These are phyloP conservation scores for Eutrigla gurnardus DNA, from an alignment of 2,797 vertebrate genomes.

Conservation along the genomic window DNA sequence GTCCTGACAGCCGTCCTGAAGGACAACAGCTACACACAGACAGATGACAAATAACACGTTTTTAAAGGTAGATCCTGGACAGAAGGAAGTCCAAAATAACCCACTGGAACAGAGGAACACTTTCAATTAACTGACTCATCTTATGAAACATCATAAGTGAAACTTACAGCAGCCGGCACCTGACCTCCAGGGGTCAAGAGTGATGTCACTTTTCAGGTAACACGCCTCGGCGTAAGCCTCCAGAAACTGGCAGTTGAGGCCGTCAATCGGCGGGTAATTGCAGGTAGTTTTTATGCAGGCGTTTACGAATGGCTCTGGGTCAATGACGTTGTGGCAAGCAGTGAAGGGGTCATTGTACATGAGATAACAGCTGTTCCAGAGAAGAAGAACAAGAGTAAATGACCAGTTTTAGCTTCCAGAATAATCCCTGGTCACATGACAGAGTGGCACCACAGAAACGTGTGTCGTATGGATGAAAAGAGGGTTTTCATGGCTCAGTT, in stretches of 20 bases:
- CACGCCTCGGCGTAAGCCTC: conserved; percentile 8
- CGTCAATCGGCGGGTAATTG: background rate
- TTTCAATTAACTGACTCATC: no score
- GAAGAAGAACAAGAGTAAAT: no score
- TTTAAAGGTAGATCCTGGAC: background rate
- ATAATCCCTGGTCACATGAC: background rate
- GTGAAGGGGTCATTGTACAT: background rate
- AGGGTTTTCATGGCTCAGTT: background rate
- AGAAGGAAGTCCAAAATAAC: no score
- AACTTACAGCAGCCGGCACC: background rate
- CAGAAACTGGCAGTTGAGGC: background rate
- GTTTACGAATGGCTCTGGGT: background rate
- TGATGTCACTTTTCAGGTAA: rapidly evolving
- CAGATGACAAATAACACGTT: background rate
- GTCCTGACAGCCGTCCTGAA: background rate
- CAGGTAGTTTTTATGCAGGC: background rate
- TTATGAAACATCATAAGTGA: no score
- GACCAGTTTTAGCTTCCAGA: background rate
- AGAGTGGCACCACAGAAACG: background rate
- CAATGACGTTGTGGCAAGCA: background rate
- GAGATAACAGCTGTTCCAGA: background rate
- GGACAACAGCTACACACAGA: background rate
- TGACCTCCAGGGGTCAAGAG: background rate
- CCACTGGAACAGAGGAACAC: no score
- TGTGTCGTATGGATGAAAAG: background rate